These are phyloP conservation scores for Luscinia megarhynchos DNA, from an alignment of 2,797 vertebrate genomes.

Conservation along the genomic window DNA sequence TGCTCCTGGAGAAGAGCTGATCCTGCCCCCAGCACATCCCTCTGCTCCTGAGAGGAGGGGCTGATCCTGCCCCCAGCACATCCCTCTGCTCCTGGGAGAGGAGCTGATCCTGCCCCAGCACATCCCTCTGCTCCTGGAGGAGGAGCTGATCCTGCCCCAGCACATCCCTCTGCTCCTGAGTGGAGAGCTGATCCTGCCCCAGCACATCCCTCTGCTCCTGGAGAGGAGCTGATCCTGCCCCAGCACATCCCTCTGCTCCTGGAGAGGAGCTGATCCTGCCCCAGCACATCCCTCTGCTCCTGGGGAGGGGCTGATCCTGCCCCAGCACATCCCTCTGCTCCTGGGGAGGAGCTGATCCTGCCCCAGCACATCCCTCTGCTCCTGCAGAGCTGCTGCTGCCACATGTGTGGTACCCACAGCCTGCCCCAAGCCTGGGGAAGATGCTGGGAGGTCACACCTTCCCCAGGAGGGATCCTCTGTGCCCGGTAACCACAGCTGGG, in stretches of 20 bases:
- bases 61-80: neutral
- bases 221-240: neutral
- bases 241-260: neutral
- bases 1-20: neutral
- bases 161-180: neutral
- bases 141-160: neutral
- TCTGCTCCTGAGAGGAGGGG: neutral
- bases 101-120: neutral
- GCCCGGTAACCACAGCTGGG: neutral
- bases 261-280: neutral
- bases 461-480: neutral
- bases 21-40: neutral
- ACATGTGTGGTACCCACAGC: neutral
- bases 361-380: neutral
- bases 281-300: neutral
- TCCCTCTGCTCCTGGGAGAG: neutral
- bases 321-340: neutral
- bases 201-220: neutral
- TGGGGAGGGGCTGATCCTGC: neutral
- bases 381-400: neutral
- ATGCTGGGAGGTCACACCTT: neutral
- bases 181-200: neutral
- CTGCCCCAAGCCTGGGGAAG: neutral
- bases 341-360: neutral
- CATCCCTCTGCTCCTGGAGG: neutral